A percentile compares a stretch with the other conserved stretches of the same genome.
Conservation (phyloP, 2,113 vertebrate genomes). For the Hemibagrus wyckioides region DNA sequence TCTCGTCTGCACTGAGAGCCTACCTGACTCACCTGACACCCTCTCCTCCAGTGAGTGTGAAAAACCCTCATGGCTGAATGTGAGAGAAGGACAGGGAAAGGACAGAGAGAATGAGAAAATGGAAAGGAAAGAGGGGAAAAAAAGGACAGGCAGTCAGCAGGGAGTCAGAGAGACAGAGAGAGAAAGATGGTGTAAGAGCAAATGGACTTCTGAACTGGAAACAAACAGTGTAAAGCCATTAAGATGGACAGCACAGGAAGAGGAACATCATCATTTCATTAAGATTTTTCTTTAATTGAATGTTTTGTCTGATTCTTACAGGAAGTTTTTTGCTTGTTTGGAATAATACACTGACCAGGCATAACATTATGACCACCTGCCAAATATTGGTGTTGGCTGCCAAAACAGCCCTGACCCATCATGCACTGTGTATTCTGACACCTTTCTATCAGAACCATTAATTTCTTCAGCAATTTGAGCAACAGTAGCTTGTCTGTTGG, state of each 20-base stretch:
- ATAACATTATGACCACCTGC: no score
- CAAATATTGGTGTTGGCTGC: no score
- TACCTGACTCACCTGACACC: constrained; percentile 18
- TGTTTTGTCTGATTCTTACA: constrained; percentile 66
- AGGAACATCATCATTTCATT: no score
- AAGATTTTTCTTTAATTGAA: no score
- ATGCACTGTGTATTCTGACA: no score
- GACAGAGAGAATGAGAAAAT: neutral
- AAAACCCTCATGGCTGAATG: neutral
- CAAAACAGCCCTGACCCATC: no score
- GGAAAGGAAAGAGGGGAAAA: constrained; percentile 7
- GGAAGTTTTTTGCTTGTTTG: neutral
- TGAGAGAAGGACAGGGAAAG: neutral
- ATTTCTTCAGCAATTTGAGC: no score
- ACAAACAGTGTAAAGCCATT: no score
- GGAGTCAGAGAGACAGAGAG: constrained; percentile 17
- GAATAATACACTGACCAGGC: no score
- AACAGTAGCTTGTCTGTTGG: no score
- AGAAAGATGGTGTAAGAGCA: constrained; percentile 5
- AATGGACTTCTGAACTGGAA: constrained; percentile 54
- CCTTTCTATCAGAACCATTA: no score
- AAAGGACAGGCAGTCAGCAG: neutral
- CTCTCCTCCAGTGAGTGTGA: constrained; percentile 14
- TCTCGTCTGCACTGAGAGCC: neutral
- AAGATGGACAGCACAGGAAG: no score